phyloP scores from a whole-genome alignment of 2,888 invertebrate species.

The Gerris lacustris region DNA sequence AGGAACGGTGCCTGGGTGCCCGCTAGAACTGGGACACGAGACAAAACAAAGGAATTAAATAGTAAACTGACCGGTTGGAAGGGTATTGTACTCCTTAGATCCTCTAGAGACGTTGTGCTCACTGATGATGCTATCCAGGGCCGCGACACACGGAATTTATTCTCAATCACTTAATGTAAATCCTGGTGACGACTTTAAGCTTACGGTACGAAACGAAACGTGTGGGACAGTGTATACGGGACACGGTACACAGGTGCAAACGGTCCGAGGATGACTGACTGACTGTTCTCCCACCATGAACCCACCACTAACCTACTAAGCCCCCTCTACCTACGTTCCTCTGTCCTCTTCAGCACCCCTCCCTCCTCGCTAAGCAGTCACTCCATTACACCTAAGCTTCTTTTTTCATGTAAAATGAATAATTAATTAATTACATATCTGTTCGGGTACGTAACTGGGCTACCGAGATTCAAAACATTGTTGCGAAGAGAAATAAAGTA shows the following conservation, averaged over 20 bases:
- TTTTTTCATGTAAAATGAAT: no score
- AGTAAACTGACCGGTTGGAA: slow-evolving; percentile 1
- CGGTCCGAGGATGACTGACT: not conserved
- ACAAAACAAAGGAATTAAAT: not conserved
- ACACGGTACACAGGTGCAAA: not conserved
- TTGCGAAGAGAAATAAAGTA: no score
- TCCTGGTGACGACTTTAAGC: no score
- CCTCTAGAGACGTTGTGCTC: slow-evolving; percentile 3
- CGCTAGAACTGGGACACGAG: not conserved
- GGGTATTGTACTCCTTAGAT: slow-evolving; percentile 3
- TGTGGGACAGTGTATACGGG: not conserved
- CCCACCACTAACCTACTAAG: slow-evolving; percentile 3
- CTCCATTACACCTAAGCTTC: no score
- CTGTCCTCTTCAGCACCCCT: no score
- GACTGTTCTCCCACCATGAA: not conserved
- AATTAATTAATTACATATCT: no score
- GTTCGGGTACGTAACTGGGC: no score
- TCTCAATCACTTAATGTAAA: no score
- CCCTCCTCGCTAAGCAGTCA: no score
- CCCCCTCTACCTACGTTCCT: not conserved
- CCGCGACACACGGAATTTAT: no score
- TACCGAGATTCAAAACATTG: no score
- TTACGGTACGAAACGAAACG: not conserved
- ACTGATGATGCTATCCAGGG: not conserved
- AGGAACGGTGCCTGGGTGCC: not conserved